Evolutionary conservation across 2,797 vertebrate genomes (phyloP), one percentile per base, ranked within the genome.

Genomic region (Nyctibius grandis): DNA sequence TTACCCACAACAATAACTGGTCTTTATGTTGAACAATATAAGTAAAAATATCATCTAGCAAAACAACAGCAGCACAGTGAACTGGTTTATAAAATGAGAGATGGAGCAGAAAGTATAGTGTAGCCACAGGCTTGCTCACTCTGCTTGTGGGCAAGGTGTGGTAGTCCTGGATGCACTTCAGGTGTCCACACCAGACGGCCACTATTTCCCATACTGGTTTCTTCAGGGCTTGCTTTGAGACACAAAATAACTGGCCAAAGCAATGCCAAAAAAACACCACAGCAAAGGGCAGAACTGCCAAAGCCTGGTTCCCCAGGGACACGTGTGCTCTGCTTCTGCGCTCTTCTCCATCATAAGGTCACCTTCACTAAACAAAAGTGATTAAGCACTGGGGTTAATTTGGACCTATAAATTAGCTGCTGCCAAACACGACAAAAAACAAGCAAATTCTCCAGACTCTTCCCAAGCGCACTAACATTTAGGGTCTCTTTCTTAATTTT

Each of bases 301-400:
- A 76, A 75, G 33, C 12, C 50, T 42, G 22, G 44, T 5, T 83
- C 50, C n/a, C 9, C 8, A 28, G 19, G 45, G 60, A 54, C 2
- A 1, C 1, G 0, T 19, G 19, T 23, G 57, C 28, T 63, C n/a
- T 65, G 38, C 51, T 48, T 45, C 61, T 56, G 20, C 0, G 1
- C 57, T 47, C 63, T 28, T 65, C 78, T 82, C 51, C 51, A 36
- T 25, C 17, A 3, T 36, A 31, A 76, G 23, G 34, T 59, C 78
- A 88, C 33, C 50, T 72, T 61, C 57, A n/a, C 28, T 9, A 61
- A 73, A 38, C 33, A 74, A 65, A 88, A 93, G 12, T 2, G 0
- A 78, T 60, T 36, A 53, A 85, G 47, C 0, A 0, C 20, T 36
- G n/a, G 40, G 19, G 22, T 67, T 70, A 47, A 80, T 83, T 47